These are phyloP conservation scores for Gymnodraco acuticeps DNA, from an alignment of 2,797 vertebrate species.

Conservation along the genomic window DNA sequence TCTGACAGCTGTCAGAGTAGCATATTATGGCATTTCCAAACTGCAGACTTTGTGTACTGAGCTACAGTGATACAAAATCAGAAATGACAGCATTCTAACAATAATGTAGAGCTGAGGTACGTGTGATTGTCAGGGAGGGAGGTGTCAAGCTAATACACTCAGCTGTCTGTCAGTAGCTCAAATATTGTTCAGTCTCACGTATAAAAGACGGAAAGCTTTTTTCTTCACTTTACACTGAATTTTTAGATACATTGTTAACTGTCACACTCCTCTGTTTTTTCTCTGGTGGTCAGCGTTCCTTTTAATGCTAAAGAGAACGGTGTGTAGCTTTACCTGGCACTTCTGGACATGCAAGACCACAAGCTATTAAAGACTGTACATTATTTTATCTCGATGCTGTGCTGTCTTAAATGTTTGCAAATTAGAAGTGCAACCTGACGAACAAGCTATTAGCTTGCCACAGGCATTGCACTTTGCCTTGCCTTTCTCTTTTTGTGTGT, in stretches of 20 bases:
- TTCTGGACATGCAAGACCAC: too few species aligned
- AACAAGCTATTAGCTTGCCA: too few species aligned
- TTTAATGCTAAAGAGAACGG: too few species aligned
- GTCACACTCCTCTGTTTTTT: constrained; percentile 4
- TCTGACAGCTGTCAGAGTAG: constrained; percentile 31
- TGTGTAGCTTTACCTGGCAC: too few species aligned
- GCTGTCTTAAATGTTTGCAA: too few species aligned
- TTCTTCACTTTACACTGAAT: constrained; percentile 10
- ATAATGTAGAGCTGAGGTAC: constrained; percentile 5
- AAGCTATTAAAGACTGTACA: too few species aligned
- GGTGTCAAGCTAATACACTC: constrained; percentile 1
- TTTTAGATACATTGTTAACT: constrained; percentile 25
- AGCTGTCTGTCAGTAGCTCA: constrained; percentile 26
- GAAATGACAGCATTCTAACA: constrained; percentile 20
- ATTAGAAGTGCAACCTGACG: too few species aligned
- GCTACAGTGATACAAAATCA: constrained; percentile 26
- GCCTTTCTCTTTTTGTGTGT: too few species aligned
- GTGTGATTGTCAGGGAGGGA: constrained; percentile 15
- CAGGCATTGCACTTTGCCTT: too few species aligned
- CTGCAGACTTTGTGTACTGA: constrained; percentile 12
- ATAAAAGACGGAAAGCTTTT: constrained; percentile 28
- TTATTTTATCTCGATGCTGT: too few species aligned
- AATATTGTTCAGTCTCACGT: constrained; percentile 9
- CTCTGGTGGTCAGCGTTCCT: too few species aligned
- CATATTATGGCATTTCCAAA: constrained; percentile 28